A percentile compares a stretch with the other conserved stretches of the same genome.
Conservation (phyloP, 2,113 vertebrate genomes). For the Dicaeum eximium region DNA sequence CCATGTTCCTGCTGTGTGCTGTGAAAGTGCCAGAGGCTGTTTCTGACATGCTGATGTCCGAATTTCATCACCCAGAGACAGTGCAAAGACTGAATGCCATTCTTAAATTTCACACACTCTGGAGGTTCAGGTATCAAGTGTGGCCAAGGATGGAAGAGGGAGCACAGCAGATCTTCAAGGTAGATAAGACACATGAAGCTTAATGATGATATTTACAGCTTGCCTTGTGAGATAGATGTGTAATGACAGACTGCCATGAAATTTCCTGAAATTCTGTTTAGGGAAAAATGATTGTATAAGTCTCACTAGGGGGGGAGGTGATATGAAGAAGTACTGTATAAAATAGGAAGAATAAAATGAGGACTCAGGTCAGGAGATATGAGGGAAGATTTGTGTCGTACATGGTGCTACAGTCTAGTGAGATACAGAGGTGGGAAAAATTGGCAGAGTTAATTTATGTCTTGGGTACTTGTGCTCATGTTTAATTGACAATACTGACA, state of each 20-base stretch:
- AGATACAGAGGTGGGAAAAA: background rate
- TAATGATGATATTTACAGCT: background rate
- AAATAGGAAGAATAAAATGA: background rate
- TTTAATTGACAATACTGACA: background rate
- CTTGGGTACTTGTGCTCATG: background rate
- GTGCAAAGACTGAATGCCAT: constrained; percentile 94
- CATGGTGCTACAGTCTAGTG: background rate
- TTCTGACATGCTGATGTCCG: constrained; percentile 96
- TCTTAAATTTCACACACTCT: constrained; percentile 95
- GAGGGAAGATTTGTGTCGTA: background rate
- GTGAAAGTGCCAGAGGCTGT: constrained; percentile 96
- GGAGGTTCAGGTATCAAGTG: constrained; percentile 99
- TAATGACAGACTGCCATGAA: background rate
- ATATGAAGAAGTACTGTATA: background rate
- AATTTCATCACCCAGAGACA: constrained; percentile 95
- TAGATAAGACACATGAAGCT: constrained; percentile 5
- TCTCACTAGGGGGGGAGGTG: background rate
- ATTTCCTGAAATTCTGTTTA: background rate
- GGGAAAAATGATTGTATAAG: background rate
- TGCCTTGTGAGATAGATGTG: background rate
- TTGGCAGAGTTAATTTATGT: background rate
- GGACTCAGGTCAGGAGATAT: background rate
- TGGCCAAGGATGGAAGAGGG: constrained; percentile 99
- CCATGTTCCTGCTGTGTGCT: constrained; percentile 97
- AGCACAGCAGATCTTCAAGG: constrained; percentile 99